These are phyloP conservation scores for Ascaphus truei DNA, from an alignment of 2,113 vertebrate species.

Conservation along the genomic window DNA sequence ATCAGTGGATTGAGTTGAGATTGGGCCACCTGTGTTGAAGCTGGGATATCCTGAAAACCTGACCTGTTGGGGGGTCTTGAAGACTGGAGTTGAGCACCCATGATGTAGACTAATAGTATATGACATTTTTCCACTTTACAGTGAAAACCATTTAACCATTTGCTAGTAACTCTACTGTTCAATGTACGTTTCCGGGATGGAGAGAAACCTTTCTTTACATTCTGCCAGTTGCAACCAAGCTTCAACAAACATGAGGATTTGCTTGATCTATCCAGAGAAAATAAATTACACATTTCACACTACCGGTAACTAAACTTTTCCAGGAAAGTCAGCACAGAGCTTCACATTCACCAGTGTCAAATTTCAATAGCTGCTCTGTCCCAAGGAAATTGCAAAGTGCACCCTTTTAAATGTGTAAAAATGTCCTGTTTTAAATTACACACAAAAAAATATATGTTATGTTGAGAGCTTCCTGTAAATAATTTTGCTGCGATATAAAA, in stretches of 20 bases:
- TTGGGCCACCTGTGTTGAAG: too few relatives aligned
- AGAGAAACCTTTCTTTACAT: not conserved
- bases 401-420: not conserved
- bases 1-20: too few relatives aligned
- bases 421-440: not conserved
- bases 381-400: rapidly evolving
- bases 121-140: too few relatives aligned
- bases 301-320: not conserved
- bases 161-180: not conserved
- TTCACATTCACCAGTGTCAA: conserved; percentile 3
- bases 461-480: not conserved
- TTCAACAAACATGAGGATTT: not conserved
- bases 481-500: not conserved
- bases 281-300: not conserved
- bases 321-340: not conserved
- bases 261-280: not conserved
- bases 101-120: too few relatives aligned
- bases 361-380: not conserved
- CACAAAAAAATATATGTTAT: not conserved
- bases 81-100: too few relatives aligned
- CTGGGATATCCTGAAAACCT: too few relatives aligned
- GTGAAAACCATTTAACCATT: too few relatives aligned
- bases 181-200: not conserved
- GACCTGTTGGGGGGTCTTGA: too few relatives aligned
- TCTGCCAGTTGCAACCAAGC: not conserved